Evolutionary conservation across 2,888 invertebrate species (phyloP).

Genomic region (Stenodema calcarata): DNA sequence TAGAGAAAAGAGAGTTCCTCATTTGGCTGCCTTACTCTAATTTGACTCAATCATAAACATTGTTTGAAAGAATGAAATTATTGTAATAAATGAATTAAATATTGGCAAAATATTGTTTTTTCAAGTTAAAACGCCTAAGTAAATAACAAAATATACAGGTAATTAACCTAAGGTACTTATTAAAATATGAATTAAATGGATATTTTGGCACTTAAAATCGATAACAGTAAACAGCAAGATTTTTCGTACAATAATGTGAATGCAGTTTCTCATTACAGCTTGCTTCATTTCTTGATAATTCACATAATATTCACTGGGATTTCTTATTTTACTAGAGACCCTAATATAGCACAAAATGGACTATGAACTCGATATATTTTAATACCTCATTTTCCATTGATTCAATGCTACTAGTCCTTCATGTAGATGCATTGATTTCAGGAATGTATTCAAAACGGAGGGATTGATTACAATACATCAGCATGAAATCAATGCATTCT

Average conservation of each 20-base stretch:
- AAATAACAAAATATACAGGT: neutral
- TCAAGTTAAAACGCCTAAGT: neutral
- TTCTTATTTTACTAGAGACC: neutral
- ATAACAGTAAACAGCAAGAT: neutral
- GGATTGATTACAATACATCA: constrained; percentile 8
- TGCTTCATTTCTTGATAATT: neutral
- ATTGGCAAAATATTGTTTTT: neutral
- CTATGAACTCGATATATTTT: neutral
- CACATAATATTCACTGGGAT: neutral
- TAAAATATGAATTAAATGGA: neutral
- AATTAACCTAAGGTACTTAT: neutral
- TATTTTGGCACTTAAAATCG: constrained; percentile 12
- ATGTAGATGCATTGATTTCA: constrained; percentile 33
- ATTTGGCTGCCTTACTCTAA: neutral
- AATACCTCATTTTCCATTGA: neutral
- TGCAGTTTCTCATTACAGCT: neutral
- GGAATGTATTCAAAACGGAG: constrained; percentile 19
- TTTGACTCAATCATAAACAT: neutral
- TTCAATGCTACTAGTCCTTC: neutral
- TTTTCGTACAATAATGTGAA: neutral
- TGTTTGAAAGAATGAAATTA: neutral
- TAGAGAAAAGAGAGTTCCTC: neutral
- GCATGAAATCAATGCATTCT: constrained; percentile 35
- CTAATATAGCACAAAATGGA: constrained; percentile 16
- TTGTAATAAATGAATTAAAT: neutral